These are phyloP conservation scores for Drosophila austrosaltans DNA, from an alignment of 2,888 invertebrate species.

Conservation along the genomic window DNA sequence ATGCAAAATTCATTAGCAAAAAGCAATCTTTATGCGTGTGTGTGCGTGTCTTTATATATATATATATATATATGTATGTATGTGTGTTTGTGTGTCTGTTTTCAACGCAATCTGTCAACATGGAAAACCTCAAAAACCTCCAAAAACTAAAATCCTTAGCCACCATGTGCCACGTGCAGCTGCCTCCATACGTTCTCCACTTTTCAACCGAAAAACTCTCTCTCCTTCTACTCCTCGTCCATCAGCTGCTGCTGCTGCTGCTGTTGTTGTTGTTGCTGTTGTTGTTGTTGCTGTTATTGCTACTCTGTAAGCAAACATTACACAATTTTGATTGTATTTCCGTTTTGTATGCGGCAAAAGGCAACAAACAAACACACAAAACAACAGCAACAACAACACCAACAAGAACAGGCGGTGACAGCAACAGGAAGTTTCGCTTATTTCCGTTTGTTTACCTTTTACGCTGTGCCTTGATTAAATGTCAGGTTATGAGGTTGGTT, in stretches of 20 bases:
- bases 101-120: constrained; percentile 56
- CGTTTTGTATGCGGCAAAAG: constrained; percentile 70
- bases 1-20: constrained; percentile 68
- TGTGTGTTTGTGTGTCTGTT: constrained; percentile 19
- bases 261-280: too few species aligned
- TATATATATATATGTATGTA: background rate
- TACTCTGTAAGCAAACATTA: constrained; percentile 66
- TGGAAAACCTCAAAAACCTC: constrained; percentile 39
- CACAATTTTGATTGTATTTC: constrained; percentile 79
- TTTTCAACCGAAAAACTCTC: background rate
- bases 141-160: constrained; percentile 55
- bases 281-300: background rate
- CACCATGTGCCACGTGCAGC: constrained; percentile 43
- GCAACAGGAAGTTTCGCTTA: constrained; percentile 78
- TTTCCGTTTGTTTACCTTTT: constrained; percentile 79
- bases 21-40: constrained; percentile 9
- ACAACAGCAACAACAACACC: constrained; percentile 43
- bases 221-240: background rate
- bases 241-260: constrained; percentile 32
- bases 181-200: background rate
- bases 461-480: constrained; percentile 74
- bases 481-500: constrained; percentile 56
- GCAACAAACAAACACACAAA: constrained; percentile 38
- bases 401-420: constrained; percentile 58
- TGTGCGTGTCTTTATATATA: background rate